phyloP scores from a whole-genome alignment of 2,113 vertebrate species.

The Lontra canadensis region DNA sequence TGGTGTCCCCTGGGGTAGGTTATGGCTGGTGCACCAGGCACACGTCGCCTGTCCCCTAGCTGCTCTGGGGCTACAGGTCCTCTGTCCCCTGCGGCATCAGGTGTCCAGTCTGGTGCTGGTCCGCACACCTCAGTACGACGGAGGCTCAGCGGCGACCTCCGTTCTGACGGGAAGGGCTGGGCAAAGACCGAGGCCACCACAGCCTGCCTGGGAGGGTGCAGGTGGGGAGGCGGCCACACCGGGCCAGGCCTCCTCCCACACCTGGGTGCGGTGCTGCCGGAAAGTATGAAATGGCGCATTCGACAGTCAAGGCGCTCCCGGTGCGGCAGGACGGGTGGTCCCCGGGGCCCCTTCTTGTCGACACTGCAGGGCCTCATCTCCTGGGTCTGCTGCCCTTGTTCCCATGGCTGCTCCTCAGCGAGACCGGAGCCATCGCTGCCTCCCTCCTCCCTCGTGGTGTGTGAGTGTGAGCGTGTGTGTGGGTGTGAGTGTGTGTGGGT shows the following conservation, averaged over 20 bases:
- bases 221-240: not conserved
- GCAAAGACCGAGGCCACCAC: accelerated
- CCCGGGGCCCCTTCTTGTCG: accelerated
- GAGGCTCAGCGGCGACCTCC: accelerated
- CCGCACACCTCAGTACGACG: accelerated
- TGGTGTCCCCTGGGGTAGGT: not conserved
- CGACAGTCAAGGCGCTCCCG: not conserved
- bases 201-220: accelerated
- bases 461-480: no score
- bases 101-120: not conserved
- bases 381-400: not conserved
- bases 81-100: not conserved
- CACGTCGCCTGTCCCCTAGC: not conserved
- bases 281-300: accelerated
- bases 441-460: not conserved
- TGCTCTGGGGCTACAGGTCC: accelerated
- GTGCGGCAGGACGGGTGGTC: accelerated
- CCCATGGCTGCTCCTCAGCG: accelerated
- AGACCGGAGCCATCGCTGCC: not conserved
- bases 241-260: not conserved
- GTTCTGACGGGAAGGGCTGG: no score
- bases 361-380: accelerated
- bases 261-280: not conserved
- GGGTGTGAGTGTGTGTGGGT: no score
- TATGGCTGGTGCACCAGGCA: not conserved